Evolutionary conservation across 2,888 invertebrate genomes (phyloP), one percentile per base, ranked within the genome.

Genomic region (Idaea aversata): DNA sequence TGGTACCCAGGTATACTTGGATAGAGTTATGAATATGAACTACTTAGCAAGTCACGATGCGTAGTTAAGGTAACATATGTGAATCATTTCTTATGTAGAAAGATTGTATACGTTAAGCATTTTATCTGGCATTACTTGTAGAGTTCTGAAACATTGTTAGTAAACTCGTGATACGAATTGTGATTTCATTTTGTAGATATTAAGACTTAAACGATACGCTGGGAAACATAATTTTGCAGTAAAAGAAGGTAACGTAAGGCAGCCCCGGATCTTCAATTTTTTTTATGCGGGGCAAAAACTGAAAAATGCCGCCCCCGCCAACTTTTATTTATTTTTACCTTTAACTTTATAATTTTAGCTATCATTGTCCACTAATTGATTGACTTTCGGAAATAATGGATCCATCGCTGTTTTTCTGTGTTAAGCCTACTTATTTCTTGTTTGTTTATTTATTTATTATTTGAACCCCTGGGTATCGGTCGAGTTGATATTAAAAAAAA

Each of bases 91-190:
- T 69, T 70, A 72, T 70, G 63, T 63, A 70, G 74, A 67, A 73
- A 72, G 71, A 75, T 72, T 75, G 78, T 77, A 47, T 47, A 47
- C 67, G 69, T 66, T 67, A 69, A 72, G 70, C 65, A 70, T 75
- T 75, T 72, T 72, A 74, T 72, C 75, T 72, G 72, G 67, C 67
- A 70, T 47, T 75, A 72, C 75, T 70, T 70, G 76, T 79, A 81
- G 79, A 77, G 75, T 74, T 75, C 71, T 70, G 72, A 70, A 77
- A 80, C 75, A 77, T 75, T 75, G 79, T 73, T 76, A 72, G 72
- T 73, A 64, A 74, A 76, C 70, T 74, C 79, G 80, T 79, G 80
- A 70, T 71, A 64, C 67, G 82, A 77, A 76, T 80, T 70, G 71
- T 71, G 76, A 80, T 71, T n/a, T n/a, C n/a, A n/a, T n/a, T 75